Evolutionary conservation across 2,113 vertebrate species (phyloP), one percentile per base, ranked within the genome.

Genomic region (Ceratotherium simum): DNA sequence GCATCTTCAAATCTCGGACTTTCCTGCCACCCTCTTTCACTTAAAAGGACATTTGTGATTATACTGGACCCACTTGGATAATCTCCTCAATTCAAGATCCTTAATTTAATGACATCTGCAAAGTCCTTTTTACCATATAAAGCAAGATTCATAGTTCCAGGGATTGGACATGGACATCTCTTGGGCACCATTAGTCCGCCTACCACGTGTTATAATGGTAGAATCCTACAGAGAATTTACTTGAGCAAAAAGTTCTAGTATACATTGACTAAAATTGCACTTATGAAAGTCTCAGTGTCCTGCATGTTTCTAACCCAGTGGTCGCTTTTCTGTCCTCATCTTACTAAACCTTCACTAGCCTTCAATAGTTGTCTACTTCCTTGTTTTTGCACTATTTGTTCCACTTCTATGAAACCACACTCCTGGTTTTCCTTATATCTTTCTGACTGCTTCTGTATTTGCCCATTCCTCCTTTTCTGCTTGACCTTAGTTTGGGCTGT

Each of bases 141-240:
- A 16, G n/a, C 88, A 25, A 65, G 23, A n/a, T 90, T 84, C 6
- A 23, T 11, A 76, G 39, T 78, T 92, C 33, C 14, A 72, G 8
- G 54, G 2, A 48, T 54, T 42, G 39, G 42, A 62, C 33, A n/a
- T 62, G 21, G 56, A 33, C 58, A 23, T 65, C 25, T 65, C 48
- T 72, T 7, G 18, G 5, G 11, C 21, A 6, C 33, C n/a, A 10
- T 75, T 81, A 36, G 51, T 75, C n/a, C 64, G 48, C 33, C 9
- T 69, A 58, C 21, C 23, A 82, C 39, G 54, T 23, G 75, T 76
- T 20, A 9, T 69, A 60, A 58, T 84, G 36, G 42, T 64, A 64
- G 89, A 89, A 42, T 42, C 46, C 56, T 73, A 33, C 29, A 82
- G 65, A 69, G 76, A 94, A 76, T 79, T 87, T 56, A 95, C n/a